Conservation (phyloP, 2,113 vertebrate genomes). For the Thryonomys swinderianus region DNA sequence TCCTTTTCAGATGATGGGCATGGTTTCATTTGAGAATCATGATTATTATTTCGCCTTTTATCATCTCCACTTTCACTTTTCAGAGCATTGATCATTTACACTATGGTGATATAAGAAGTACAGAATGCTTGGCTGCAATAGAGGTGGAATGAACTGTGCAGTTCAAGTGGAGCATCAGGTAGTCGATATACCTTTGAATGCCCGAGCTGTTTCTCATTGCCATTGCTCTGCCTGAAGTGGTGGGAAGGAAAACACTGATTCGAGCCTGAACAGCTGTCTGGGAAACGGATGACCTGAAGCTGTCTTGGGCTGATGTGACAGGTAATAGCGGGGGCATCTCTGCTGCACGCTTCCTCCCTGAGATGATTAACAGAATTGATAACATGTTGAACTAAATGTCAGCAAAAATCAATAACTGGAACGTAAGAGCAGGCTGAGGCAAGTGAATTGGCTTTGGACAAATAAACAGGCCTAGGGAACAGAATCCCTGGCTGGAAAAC, state of each 20-base stretch:
- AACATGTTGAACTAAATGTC: conserved; percentile 81
- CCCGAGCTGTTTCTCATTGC: not conserved
- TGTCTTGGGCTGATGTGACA: conserved; percentile 66
- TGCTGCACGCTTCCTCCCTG: conserved; percentile 74
- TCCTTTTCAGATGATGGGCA: conserved; percentile 42
- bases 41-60: conserved; percentile 59
- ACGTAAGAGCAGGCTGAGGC: conserved; percentile 69
- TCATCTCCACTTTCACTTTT: conserved; percentile 20
- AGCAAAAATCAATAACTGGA: conserved; percentile 82
- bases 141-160: not conserved
- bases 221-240: not conserved
- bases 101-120: not conserved
- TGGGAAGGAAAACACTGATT: conserved; percentile 6
- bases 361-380: conserved; percentile 73
- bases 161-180: conserved; percentile 14
- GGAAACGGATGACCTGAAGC: conserved; percentile 44
- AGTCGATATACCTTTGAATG: not conserved
- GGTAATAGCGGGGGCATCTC: conserved; percentile 66
- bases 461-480: conserved; percentile 64
- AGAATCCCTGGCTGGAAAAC: conserved; percentile 46
- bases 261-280: not conserved
- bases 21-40: conserved; percentile 36
- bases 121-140: not conserved
- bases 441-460: conserved; percentile 58
- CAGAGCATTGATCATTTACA: conserved; percentile 12